These are phyloP conservation scores for Sorex araneus DNA, from an alignment of 2,113 vertebrate species.

Conservation along the genomic window DNA sequence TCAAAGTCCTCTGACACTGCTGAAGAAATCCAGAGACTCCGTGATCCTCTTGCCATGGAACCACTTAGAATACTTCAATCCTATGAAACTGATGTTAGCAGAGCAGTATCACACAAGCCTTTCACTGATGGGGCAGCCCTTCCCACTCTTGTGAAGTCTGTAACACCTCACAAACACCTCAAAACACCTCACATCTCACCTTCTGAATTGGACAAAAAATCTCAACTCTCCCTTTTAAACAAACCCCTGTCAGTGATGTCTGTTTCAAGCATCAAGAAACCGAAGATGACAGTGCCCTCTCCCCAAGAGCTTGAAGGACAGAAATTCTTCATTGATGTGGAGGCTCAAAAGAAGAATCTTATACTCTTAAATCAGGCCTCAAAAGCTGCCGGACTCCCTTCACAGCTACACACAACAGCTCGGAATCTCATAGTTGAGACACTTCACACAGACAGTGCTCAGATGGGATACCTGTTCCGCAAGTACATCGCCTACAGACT, in stretches of 20 bases:
- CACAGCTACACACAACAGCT: constrained; percentile 55
- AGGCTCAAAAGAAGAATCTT: constrained; percentile 82
- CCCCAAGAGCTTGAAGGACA: constrained; percentile 57
- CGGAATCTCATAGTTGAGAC: constrained; percentile 75
- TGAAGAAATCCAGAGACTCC: constrained; percentile 31
- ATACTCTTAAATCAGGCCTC: constrained; percentile 75
- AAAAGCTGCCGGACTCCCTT: constrained; percentile 64
- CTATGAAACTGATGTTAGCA: constrained; percentile 22
- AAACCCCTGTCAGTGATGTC: constrained; percentile 60
- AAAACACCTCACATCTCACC: constrained; percentile 24
- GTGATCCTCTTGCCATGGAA: constrained; percentile 43
- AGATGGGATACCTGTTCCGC: constrained; percentile 79
- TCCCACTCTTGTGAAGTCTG: constrained; percentile 17
- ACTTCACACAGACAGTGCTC: constrained; percentile 69
- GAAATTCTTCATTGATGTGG: constrained; percentile 82
- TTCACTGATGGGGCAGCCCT: background rate
- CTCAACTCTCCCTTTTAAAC: constrained; percentile 60
- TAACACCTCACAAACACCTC: background rate
- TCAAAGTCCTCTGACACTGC: constrained; percentile 36
- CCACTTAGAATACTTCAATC: constrained; percentile 50
- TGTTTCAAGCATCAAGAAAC: constrained; percentile 55
- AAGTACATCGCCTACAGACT: constrained; percentile 83
- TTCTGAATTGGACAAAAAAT: constrained; percentile 53
- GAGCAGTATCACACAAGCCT: constrained; percentile 7
- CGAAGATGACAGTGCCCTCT: constrained; percentile 50